Evolutionary conservation across 1,140 invertebrate species (phyloP), one percentile per base, ranked within the genome.

Genomic region (Elymnias hypermnestra): DNA sequence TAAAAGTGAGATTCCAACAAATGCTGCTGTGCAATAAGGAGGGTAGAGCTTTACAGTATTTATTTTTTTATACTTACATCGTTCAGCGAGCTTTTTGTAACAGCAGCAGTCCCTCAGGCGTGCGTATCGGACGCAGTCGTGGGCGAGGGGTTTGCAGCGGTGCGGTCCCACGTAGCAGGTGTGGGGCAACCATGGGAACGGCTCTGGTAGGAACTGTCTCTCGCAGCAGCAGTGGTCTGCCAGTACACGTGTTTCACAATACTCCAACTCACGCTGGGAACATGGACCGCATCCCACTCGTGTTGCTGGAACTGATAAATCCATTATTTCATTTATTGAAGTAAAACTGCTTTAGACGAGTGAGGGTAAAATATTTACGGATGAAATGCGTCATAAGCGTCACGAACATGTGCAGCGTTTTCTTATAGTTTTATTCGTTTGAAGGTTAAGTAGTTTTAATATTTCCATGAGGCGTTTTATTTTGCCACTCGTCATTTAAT

Each of bases 181-280:
- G 75, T 93, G 92, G 36, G 90, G 89, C 42, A 92, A 86, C 77
- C 90, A 93, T 10, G 89, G 89, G 57, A 92, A 89, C 14, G 87
- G 87, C 79, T 92, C 91, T 87, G 76, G 72, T 74, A 84, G 64
- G 65, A 87, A 88, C 53, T 85, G 76, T 39, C 87, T 78, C 72
- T 93, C 91, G 79, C 91, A 93, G 75, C 91, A 92, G 75, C 91
- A 92, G 73, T 93, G 92, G 76, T 93, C 92, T 14, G 88, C 87
- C 47, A 93, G 85, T 47, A 92, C 88, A 36, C 89, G 87, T 4
- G 71, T 83, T 48, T 86, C 76, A 72, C 91, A 93, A 77, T 93
- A 92, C 47, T 81, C 87, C 60, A 89, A 87, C 74, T 93, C 91
- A 26, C 88, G 76, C 26, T 63, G 66, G 17, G 87, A 89, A 71